Percentiles rank a stretch among this genome's conserved stretches.
Conservation (phyloP, 2,888 invertebrate species). For the Microplitis manilae region DNA sequence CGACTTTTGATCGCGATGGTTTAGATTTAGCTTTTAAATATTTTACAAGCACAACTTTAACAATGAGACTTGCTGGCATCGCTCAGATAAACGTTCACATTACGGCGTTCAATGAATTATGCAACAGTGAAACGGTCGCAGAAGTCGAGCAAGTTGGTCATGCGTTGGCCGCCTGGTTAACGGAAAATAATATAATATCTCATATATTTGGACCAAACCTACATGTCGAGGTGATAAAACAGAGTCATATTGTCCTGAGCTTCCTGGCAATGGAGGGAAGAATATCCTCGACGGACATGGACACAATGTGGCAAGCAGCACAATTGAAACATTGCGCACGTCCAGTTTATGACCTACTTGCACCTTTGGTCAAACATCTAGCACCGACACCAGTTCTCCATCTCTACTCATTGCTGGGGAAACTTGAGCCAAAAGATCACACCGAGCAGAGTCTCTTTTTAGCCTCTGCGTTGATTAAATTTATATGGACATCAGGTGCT, state of each 20-base stretch:
- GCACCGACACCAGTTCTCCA: constrained; percentile 91
- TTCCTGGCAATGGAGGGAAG: constrained; percentile 94
- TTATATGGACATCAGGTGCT: constrained; percentile 88
- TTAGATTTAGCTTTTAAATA: constrained; percentile 95
- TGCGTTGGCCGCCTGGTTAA: constrained; percentile 90
- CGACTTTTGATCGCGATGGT: constrained; percentile 90
- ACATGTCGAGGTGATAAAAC: constrained; percentile 96
- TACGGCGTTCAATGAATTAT: constrained; percentile 91
- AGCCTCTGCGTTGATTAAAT: constrained; percentile 90
- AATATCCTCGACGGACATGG: constrained; percentile 91
- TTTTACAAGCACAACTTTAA: constrained; percentile 93
- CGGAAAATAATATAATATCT: constrained; percentile 90
- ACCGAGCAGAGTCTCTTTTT: constrained; percentile 93
- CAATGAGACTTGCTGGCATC: constrained; percentile 94
- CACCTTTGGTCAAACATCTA: constrained; percentile 90
- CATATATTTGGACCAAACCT: constrained; percentile 98
- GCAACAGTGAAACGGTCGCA: constrained; percentile 88
- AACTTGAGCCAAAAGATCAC: constrained; percentile 91
- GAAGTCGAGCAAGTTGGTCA: constrained; percentile 90
- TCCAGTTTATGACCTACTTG: constrained; percentile 92
- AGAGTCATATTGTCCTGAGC: constrained; percentile 93
- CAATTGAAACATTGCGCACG: constrained; percentile 96
- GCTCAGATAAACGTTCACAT: constrained; percentile 96
- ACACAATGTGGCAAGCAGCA: constrained; percentile 95
- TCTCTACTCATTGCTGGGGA: constrained; percentile 88